Conservation (phyloP, 2,888 invertebrate genomes). For the Ophraella communa region DNA sequence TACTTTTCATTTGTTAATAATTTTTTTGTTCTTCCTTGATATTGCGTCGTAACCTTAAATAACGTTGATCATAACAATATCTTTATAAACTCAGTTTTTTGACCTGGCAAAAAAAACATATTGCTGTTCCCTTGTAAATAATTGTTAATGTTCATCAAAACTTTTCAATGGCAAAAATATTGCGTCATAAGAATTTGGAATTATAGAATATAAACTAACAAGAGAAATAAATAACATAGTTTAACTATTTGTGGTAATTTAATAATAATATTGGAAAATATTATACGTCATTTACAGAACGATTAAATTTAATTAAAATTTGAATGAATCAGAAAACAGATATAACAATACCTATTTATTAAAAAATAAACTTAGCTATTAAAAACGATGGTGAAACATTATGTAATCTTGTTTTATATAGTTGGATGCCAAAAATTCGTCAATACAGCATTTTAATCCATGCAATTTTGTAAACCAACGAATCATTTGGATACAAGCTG, state of each 20-base stretch:
- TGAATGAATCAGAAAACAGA: background rate
- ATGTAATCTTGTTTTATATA: background rate
- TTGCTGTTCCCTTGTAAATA: background rate
- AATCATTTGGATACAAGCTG: too few species aligned
- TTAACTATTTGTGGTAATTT: background rate
- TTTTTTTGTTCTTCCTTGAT: background rate
- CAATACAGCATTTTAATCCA: too few species aligned
- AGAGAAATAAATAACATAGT: background rate
- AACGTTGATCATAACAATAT: background rate
- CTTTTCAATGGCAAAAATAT: slow-evolving; percentile 4
- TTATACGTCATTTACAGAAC: background rate
- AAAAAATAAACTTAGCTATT: background rate
- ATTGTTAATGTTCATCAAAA: background rate
- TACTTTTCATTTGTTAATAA: background rate
- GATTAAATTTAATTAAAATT: background rate
- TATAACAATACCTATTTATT: background rate
- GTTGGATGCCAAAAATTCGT: background rate
- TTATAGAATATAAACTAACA: slow-evolving; percentile 2
- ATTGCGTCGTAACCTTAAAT: background rate
- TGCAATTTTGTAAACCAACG: too few species aligned
- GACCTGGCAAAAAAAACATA: background rate
- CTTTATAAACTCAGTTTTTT: background rate
- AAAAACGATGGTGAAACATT: background rate
- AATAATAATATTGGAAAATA: background rate
- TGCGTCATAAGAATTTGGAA: slow-evolving; percentile 6